A percentile compares a stretch with the other conserved stretches of the same genome.
phyloP scores from a whole-genome alignment of 2,888 invertebrate genomes.

The Yponomeuta plumbellus region DNA sequence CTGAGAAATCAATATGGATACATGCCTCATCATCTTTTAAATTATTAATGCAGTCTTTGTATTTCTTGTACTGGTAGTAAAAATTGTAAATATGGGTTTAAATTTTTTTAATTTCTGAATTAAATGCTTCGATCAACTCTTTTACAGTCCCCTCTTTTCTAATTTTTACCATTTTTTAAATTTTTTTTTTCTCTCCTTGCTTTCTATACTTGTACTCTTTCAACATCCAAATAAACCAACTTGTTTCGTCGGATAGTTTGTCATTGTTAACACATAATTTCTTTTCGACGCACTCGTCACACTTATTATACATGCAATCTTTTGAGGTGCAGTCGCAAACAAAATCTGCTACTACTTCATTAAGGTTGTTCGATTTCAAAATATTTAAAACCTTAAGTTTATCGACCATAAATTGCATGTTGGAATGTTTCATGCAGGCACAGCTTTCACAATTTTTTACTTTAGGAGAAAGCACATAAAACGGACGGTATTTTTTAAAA shows the following conservation, averaged over 20 bases:
- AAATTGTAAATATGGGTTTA: slow-evolving; percentile 15
- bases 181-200: slow-evolving; percentile 6
- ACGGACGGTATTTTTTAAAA: slow-evolving; percentile 15
- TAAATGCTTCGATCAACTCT: slow-evolving; percentile 9
- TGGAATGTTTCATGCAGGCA: slow-evolving; percentile 3
- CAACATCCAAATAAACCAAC: slow-evolving; percentile 1
- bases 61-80: slow-evolving; percentile 14
- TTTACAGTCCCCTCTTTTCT: slow-evolving; percentile 8
- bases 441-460: not conserved
- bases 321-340: too few species aligned
- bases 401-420: slow-evolving; percentile 9
- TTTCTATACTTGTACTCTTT: slow-evolving; percentile 8
- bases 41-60: slow-evolving; percentile 12
- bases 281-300: too few species aligned
- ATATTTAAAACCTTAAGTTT: too few species aligned
- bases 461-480: slow-evolving; percentile 11
- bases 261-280: slow-evolving; percentile 6
- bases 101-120: slow-evolving; percentile 12
- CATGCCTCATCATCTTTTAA: slow-evolving; percentile 13
- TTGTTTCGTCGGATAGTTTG: slow-evolving; percentile 5
- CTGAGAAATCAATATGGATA: slow-evolving; percentile 11
- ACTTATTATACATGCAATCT: too few species aligned
- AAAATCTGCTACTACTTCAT: too few species aligned
- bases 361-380: too few species aligned
- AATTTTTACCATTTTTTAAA: not conserved